Conservation (phyloP, 2,113 vertebrate species). For the Climacteris rufus region DNA sequence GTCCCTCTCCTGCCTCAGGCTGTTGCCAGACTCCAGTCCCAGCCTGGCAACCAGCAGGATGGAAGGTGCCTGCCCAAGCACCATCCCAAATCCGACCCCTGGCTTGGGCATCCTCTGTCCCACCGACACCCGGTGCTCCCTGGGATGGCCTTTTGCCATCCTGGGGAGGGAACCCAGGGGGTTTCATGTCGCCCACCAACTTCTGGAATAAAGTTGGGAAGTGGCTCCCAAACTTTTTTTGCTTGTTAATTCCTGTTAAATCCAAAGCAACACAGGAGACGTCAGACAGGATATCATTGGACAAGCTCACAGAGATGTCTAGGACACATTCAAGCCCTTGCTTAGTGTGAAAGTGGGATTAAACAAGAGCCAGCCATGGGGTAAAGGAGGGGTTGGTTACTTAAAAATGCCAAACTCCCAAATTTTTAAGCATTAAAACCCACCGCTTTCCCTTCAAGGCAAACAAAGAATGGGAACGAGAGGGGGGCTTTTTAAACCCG, state of each 20-base stretch:
- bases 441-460: neutral
- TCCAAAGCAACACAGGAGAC: rapidly evolving
- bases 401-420: neutral
- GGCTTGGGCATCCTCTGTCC: rapidly evolving
- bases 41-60: neutral
- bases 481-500: neutral
- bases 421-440: neutral
- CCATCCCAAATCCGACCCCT: neutral
- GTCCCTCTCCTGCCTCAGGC: neutral
- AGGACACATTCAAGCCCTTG: rapidly evolving
- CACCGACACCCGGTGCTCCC: rapidly evolving
- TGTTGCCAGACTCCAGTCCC: neutral
- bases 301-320: rapidly evolving
- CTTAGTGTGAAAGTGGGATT: neutral
- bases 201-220: neutral
- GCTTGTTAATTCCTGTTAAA: neutral
- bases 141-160: neutral
- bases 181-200: rapidly evolving
- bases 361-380: neutral
- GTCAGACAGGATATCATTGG: rapidly evolving
- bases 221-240: neutral
- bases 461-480: neutral
- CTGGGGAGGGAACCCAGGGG: rapidly evolving
- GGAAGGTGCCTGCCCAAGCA: neutral
- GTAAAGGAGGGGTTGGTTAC: neutral